Percentiles rank a stretch among this genome's conserved stretches.
Evolutionary conservation across 2,113 vertebrate species (phyloP).

Genomic region (Plecturocebus donacophilus): DNA sequence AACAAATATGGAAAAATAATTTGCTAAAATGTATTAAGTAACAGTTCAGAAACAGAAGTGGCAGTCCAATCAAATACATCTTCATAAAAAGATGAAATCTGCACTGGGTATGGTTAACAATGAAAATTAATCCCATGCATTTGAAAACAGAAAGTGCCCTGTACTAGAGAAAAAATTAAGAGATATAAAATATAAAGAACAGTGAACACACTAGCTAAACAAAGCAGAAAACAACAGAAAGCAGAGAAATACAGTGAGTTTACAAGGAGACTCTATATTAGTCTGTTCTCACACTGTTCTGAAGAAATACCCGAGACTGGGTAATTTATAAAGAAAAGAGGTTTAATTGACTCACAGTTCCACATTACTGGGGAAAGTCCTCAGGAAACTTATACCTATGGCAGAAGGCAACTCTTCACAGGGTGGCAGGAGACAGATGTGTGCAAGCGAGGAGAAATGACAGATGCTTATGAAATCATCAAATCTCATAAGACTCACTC

Average conservation of each 20-base stretch:
- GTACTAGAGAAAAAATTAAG: not conserved
- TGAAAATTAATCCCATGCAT: not conserved
- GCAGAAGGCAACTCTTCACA: no score
- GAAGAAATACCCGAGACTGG: no score
- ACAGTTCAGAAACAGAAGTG: not conserved
- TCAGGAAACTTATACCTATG: no score
- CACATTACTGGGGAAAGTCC: no score
- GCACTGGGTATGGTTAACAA: not conserved
- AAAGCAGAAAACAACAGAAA: not conserved
- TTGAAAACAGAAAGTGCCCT: not conserved
- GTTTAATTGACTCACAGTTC: no score
- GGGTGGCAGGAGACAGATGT: no score
- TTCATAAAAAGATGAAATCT: not conserved
- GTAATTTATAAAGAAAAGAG: no score
- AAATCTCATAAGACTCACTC: no score
- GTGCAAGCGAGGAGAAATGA: no score
- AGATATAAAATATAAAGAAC: not conserved
- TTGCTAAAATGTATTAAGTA: not conserved
- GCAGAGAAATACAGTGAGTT: not conserved
- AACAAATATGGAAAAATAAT: not conserved
- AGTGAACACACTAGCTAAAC: not conserved
- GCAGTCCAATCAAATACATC: not conserved
- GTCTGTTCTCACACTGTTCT: no score
- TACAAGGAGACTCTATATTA: not conserved
- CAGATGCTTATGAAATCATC: no score